Evolutionary conservation across 2,888 invertebrate species (phyloP), one percentile per base, ranked within the genome.

Genomic region (Pyrgus malvae): DNA sequence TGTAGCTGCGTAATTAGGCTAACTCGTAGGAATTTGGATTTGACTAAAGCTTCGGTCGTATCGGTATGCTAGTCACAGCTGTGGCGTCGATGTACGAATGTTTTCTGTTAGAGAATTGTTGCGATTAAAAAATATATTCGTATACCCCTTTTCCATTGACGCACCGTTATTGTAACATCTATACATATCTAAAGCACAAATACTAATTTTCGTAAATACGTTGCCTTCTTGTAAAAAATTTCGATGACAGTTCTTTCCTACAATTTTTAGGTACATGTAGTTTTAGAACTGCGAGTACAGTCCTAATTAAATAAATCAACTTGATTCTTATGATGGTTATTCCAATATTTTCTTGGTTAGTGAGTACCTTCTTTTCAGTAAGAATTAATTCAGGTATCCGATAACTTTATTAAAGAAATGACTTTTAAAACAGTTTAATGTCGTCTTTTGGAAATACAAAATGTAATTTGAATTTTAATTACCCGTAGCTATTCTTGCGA

Each of bases 51-150:
- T 78, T 75, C 56, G 67, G 60, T 56, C 56, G 58, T 55, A 61
- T 64, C 64, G 72, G 65, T 67, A 66, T 68, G 66, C 78, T 80
- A 78, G 82, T 81, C 78, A 79, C 59, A 57, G 58, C 62, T 11
- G 31, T 11, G 9, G 61, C 37, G 41, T 60, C 54, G 56, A 63
- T 55, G 37, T 50, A 12, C 6, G 33, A 9, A 31, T 35, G 2
- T 37, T 14, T 35, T 12, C 16, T 12, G 9, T 11, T 12, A 9
- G 31, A 9, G 12, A 6, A 9, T 12, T 31, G 2, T 12, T 4
- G 29, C 11, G 2, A 7, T 27, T 27, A n/a, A n/a, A n/a, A n/a
- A n/a, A 27, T n/a, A 11, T 33, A 33, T 33, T 33, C 14, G 2
- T 31, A n/a, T 11, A 11, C 11, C 50, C 59, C 48, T 46, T 42